These are phyloP conservation scores for Baccha elongata DNA, from an alignment of 2,888 invertebrate species.

Conservation along the genomic window DNA sequence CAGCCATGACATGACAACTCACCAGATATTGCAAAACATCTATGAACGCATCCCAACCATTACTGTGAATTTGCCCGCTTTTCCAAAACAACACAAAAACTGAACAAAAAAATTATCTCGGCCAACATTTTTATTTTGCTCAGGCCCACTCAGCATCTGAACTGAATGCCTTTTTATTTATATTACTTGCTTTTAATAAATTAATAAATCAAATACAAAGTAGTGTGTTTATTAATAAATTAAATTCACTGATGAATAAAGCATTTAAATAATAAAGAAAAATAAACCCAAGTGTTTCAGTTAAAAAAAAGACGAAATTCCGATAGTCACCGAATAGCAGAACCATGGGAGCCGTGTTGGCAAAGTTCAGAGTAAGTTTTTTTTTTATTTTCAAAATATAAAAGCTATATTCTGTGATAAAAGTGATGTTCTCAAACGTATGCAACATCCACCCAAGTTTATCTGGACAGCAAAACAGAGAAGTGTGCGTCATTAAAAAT, in stretches of 20 bases:
- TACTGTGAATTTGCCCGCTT: conserved; percentile 53
- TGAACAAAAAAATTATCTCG: conserved; percentile 39
- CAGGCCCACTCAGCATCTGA: conserved; percentile 36
- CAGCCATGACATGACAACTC: conserved; percentile 9
- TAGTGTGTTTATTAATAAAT: conserved; percentile 17
- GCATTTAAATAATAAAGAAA: conserved; percentile 27
- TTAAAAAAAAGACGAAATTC: conserved; percentile 29
- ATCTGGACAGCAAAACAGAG: conserved; percentile 4
- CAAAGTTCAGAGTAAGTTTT: conserved; percentile 87
- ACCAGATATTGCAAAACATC: background rate
- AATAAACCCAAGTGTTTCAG: conserved; percentile 12
- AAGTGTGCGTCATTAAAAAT: conserved; percentile 52
- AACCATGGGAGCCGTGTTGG: conserved; percentile 86
- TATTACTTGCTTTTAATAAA: conserved; percentile 38
- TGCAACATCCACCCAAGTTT: conserved; percentile 50
- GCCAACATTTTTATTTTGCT: conserved; percentile 44
- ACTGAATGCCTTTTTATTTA: conserved; percentile 16
- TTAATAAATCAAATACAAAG: conserved; percentile 3
- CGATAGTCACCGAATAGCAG: conserved; percentile 74
- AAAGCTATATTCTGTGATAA: no score
- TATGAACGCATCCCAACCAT: conserved; percentile 54
- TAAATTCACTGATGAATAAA: conserved; percentile 15
- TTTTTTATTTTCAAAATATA: conserved; percentile 42
- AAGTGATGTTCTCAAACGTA: conserved; percentile 35
- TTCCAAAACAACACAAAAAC: conserved; percentile 63